Base-by-base conservation (phyloP, 2,113 vertebrate genomes). In the Mellivora capensis region DNA sequence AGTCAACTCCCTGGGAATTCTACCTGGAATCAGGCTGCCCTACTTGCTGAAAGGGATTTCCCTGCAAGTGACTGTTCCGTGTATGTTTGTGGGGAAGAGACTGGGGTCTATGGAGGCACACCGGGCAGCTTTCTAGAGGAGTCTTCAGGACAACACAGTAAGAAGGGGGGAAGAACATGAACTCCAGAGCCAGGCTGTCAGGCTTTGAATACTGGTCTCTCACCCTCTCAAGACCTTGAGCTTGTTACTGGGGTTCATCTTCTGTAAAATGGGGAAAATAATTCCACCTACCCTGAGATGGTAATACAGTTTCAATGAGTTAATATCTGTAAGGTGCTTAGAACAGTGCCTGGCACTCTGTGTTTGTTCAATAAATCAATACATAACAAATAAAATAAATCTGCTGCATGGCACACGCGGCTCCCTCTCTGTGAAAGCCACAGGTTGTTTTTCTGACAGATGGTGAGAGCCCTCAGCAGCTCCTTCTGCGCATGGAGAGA, bases 371-470 rank as follows among this genome's bases (percentile, higher is more conserved):
- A 42, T 44, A 81, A 79, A 54, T 44, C 77, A 74, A 83, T 27
- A 74, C 61, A 42, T 37, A 31, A 44, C 62, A 21, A 64, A 42
- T 59, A 18, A 80, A 85, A 69, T 27, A 20, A 79, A 54, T 21
- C 87, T 59, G 23, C 64, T n/a, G 42, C 86, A 72, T 1, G 6
- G 17, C 0, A 3, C 69, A 25, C 0, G 1, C 14, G 44, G 57
- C 39, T 29, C 13, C 37, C 0, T 6, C 37, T 83, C 85, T 3
- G 34, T 44, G 44, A 80, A 76, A 42, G 94, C 52, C 42, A 34
- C 59, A 44, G 49, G 74, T 34, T 47, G 61, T 37, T 42, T 87
- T 72, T 62, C 74, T 37, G 71, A 54, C 64, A 69, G 42, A 61
- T 31, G 69, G 44, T 31, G 2, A 8, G 42, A 67, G 54, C 20